Conservation (phyloP, 2,797 vertebrate species). For the Capromys pilorides region DNA sequence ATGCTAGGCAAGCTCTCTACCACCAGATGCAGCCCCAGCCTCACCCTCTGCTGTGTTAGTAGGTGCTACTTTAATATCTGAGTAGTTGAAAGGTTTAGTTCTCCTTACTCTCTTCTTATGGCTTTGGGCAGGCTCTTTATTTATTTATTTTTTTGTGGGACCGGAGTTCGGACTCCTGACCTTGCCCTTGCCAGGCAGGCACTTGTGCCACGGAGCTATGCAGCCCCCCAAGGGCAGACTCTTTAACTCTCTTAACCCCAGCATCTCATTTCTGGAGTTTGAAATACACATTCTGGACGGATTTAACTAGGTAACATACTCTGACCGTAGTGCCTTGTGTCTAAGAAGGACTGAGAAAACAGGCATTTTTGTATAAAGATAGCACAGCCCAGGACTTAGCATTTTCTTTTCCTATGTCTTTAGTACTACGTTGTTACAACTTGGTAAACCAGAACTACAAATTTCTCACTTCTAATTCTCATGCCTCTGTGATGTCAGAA, state of each 20-base stretch:
- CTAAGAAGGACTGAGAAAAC: not conserved
- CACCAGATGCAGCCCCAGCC: not conserved
- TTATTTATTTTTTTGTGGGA: too few relatives aligned
- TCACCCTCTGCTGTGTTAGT: not conserved
- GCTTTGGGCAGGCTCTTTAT: not conserved
- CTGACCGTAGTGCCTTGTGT: not conserved
- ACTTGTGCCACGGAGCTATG: too few relatives aligned
- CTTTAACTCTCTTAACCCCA: not conserved
- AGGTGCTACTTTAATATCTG: not conserved
- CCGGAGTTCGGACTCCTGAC: too few relatives aligned
- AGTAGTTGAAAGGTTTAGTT: not conserved
- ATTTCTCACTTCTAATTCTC: not conserved
- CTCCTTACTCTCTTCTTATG: not conserved
- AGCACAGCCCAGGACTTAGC: too few relatives aligned
- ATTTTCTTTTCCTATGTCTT: not conserved
- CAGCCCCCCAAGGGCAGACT: not conserved
- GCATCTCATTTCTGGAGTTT: not conserved
- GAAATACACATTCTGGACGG: not conserved
- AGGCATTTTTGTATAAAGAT: not conserved
- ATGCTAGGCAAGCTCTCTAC: too few relatives aligned
- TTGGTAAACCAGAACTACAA: not conserved
- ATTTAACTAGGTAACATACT: conserved; percentile 15
- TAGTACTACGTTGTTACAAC: not conserved
- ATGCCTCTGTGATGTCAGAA: not conserved
- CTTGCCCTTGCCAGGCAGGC: too few relatives aligned